Evolutionary conservation across 2,113 vertebrate species (phyloP), one percentile per base, ranked within the genome.

Genomic region (Plectropomus leopardus): DNA sequence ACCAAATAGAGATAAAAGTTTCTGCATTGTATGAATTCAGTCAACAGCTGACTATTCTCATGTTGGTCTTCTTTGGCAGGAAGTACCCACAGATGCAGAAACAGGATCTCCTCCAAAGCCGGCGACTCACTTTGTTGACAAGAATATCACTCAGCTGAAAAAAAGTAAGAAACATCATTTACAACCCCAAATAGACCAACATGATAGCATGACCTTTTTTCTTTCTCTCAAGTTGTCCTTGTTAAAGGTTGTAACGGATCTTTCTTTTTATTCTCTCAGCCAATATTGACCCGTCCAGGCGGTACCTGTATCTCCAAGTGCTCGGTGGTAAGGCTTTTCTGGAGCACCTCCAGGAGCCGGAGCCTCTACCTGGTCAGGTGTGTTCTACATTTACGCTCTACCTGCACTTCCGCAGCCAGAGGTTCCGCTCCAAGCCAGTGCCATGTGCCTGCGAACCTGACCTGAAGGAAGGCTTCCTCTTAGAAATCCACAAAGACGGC

Each of bases 271-370:
- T 95, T 78, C 88, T 94, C 9, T 84, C 94, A 99, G 98, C 95
- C 89, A 96, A 94, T 92, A 95, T 97, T 88, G 96, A 98, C 93
- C 97, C 97, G 86, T 96, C 96, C 76, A 95, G 96, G 85, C 97
- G 97, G 92, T 96, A 96, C 94, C 94, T 99, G 91, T 97, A 98
- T 94, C 94, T 99, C 90, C 97, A 99, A 93, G 95, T 99, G 88
- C 95, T 98, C 88, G 96, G 97, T 86, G 98, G 98, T 82, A 98
- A 96, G 92, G 98, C 98, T 82, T 99, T 99, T 91, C 94, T 99
- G 89, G 98, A 99, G 76, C 97, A 99, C 89, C 96, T 99, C 50
- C 97, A 99, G 87, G 98, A 98, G 88, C 96, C 96, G 0, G 96
- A 97, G 61, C 96, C 96, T 89, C 94, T 98, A 90, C 97, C 97